phyloP scores from a whole-genome alignment of 2,888 invertebrate genomes.

The Amblyjoppa proteus region DNA sequence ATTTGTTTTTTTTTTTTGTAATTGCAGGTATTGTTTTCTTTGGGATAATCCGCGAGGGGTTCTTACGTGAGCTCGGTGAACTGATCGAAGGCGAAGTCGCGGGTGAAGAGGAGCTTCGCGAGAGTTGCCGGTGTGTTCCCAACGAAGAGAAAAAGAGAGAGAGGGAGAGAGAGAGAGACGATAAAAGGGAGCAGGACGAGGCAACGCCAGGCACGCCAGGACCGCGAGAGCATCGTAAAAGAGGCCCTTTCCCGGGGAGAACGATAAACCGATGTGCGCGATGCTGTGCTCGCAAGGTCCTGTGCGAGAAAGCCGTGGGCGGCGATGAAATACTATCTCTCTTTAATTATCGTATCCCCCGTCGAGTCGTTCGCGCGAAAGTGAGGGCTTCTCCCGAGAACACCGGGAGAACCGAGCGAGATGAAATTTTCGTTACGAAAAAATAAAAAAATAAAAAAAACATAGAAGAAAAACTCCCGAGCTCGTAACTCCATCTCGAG shows the following conservation, averaged over 20 bases:
- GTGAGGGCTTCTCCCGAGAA: constrained; percentile 38
- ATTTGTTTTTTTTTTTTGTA: constrained; percentile 20
- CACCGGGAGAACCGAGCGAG: constrained; percentile 40
- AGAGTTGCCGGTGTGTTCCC: constrained; percentile 51
- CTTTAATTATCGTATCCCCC: constrained; percentile 72
- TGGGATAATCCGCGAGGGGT: constrained; percentile 10
- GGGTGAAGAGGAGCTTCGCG: constrained; percentile 8
- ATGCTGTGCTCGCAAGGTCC: constrained; percentile 34
- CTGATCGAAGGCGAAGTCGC: constrained; percentile 18
- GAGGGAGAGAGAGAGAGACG: constrained; percentile 51
- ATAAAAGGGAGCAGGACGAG: constrained; percentile 48
- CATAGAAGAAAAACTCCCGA: constrained; percentile 6
- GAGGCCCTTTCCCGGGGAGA: constrained; percentile 70
- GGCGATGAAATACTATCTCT: constrained; percentile 73
- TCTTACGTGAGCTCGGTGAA: constrained; percentile 9
- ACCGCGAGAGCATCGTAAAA: constrained; percentile 70
- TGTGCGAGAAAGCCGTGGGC: constrained; percentile 63
- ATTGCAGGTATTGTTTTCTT: constrained; percentile 5
- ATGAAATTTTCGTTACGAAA: constrained; percentile 60
- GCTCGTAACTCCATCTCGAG: constrained; percentile 61
- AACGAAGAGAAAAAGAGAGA: constrained; percentile 50
- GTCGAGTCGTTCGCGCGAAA: constrained; percentile 69
- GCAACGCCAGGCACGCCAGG: constrained; percentile 62
- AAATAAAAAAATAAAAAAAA: constrained; percentile 12
- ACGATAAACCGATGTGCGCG: constrained; percentile 71